Base-by-base conservation (phyloP, 2,888 invertebrate genomes). In the Oscheius sp. region DNA sequence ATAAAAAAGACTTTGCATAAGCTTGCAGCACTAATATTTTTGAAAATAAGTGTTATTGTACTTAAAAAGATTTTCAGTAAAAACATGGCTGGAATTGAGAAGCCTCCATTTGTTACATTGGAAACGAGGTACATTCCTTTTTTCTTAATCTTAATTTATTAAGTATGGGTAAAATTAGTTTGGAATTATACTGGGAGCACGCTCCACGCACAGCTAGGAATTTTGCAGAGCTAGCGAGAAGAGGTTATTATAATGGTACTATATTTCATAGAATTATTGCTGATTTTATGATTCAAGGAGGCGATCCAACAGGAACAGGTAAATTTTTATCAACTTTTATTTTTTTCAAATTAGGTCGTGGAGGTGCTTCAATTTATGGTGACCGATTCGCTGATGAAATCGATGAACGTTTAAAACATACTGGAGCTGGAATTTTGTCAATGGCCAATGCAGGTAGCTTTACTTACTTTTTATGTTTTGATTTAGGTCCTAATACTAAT, bases 121-220 rank as follows among this genome's bases (percentile, higher is more conserved):
- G 74, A 77, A 45, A 77, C 77, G 22, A 73, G 70, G 62, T 72
- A 14, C 51, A 12, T 49, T 41, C 5, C 33, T 26, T 26, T 26
- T 57, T 28, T 30, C 30, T 8, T 24, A 14, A 0, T 8, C 33
- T 32, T 0, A 20, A 38, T 28, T 3, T 20, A 2, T 75, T 54
- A 33, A 75, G 75, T 33, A 95, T 97, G 94, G 98, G 98, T 0
- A 92, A 92, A 82, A 90, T 98, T 57, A 90, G 91, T 0, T 88
- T 97, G 56, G 97, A 98, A 87, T 89, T 98, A 74, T 99, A 99
- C 86, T 99, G 98, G 98, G 93, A 94, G 86, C 96, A 99, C 86
- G 92, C 97, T 0, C 97, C 97, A n/a, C 91, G 91, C 78, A 96
- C 97, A 0, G 98, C 98, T 81, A 90, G 94, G 84, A 98, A 99